phyloP scores from a whole-genome alignment of 64 coral and sea anemone genomes.

The Porites lutea region DNA sequence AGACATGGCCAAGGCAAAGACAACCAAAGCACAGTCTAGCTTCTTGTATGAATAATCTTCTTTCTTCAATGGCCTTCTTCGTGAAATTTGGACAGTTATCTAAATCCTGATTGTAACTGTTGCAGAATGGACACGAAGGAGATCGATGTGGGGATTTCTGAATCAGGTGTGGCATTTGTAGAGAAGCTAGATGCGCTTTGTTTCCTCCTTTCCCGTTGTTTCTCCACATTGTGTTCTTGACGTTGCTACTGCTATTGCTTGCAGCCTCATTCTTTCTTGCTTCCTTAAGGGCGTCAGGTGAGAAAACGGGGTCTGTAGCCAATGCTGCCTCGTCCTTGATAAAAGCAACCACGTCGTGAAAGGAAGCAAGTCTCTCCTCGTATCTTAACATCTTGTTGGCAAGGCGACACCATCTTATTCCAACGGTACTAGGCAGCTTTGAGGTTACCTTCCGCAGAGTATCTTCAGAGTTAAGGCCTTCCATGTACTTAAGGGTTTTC shows the following conservation, averaged over 20 bases:
- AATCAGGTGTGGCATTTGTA: conserved; percentile 2
- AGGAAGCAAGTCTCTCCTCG: conserved; percentile 29
- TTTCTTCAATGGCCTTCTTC: conserved; percentile 19
- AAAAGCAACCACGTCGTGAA: conserved; percentile 56
- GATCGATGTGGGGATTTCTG: background rate
- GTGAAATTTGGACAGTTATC: conserved; percentile 30
- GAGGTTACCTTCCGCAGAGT: conserved; percentile 26
- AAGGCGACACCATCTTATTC: conserved; percentile 40
- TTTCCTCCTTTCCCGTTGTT: conserved; percentile 33
- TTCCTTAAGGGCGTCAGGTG: conserved; percentile 26
- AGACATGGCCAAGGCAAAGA: conserved; percentile 39
- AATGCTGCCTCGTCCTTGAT: conserved; percentile 36
- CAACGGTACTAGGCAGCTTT: conserved; percentile 41
- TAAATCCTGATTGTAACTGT: conserved; percentile 15
- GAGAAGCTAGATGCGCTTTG: conserved; percentile 8
- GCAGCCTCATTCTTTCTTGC: conserved; percentile 14
- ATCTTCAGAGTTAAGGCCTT: conserved; percentile 55
- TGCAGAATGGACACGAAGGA: background rate
- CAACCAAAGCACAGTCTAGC: conserved; percentile 58
- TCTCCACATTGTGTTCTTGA: background rate
- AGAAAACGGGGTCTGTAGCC: conserved; percentile 73
- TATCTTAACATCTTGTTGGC: background rate
- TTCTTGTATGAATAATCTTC: conserved; percentile 28
- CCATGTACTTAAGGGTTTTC: conserved; percentile 22
- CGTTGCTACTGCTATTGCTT: background rate